These are phyloP conservation scores for Murina feae DNA, from an alignment of 2,113 vertebrate species.

Conservation along the genomic window DNA sequence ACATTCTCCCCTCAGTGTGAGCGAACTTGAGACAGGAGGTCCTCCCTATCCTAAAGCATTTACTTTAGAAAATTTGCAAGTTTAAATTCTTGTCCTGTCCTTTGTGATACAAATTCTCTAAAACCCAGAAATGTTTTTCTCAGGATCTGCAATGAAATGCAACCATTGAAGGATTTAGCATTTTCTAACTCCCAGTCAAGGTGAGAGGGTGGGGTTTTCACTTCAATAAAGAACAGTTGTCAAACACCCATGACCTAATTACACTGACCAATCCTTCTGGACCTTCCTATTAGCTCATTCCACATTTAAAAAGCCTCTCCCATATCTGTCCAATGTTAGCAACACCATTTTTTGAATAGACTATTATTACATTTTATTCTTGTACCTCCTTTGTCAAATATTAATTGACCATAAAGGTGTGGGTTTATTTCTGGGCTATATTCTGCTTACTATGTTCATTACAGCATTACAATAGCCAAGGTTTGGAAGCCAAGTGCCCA, in stretches of 20 bases:
- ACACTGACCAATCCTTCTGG: neutral
- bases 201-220: neutral
- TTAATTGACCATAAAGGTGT: neutral
- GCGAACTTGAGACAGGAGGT: neutral
- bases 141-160: neutral
- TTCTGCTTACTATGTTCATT: neutral
- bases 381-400: neutral
- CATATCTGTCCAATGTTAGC: neutral
- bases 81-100: neutral
- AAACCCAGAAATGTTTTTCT: neutral
- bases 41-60: neutral
- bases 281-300: neutral
- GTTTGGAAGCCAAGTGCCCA: neutral
- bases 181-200: neutral
- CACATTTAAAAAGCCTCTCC: neutral
- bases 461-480: neutral
- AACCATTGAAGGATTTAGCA: neutral
- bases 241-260: neutral
- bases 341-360: neutral
- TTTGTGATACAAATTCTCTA: neutral
- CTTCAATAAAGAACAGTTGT: neutral
- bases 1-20: neutral
- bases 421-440: neutral
- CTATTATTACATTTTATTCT: neutral
- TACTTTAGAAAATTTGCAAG: neutral